A percentile compares a stretch with the other conserved stretches of the same genome.
Conservation (phyloP, 2,113 vertebrate species). For the Protobothrops mucrosquamatus region DNA sequence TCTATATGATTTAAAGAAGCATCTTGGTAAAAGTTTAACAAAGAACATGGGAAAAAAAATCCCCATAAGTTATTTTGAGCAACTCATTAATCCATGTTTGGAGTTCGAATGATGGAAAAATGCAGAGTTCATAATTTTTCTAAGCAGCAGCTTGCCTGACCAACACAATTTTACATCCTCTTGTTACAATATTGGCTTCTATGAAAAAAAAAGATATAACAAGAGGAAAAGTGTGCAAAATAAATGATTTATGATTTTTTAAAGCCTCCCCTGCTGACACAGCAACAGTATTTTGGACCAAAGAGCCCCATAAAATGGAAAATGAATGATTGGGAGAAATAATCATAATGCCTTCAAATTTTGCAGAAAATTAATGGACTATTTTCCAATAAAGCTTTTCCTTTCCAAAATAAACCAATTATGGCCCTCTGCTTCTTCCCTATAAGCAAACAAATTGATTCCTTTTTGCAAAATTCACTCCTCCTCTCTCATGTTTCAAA, state of each 20-base stretch:
- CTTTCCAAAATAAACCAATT: constrained; percentile 1
- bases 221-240: neutral
- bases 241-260: neutral
- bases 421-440: neutral
- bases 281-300: constrained; percentile 1
- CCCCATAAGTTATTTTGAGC: neutral
- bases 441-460: neutral
- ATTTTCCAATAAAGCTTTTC: neutral
- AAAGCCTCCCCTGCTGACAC: constrained; percentile 7
- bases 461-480: neutral
- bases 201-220: neutral
- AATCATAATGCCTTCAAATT: neutral
- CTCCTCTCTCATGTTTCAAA: neutral
- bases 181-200: neutral
- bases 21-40: neutral
- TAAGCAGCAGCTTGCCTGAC: constrained; percentile 12
- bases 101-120: neutral
- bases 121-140: neutral
- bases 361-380: neutral
- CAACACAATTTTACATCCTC: neutral
- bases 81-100: neutral
- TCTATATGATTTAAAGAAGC: neutral
- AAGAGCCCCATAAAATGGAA: neutral
- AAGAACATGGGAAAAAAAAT: neutral
- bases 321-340: constrained; percentile 6